Base-by-base conservation (phyloP, 2,113 vertebrate genomes). In the Chascanopsetta lugubris region DNA sequence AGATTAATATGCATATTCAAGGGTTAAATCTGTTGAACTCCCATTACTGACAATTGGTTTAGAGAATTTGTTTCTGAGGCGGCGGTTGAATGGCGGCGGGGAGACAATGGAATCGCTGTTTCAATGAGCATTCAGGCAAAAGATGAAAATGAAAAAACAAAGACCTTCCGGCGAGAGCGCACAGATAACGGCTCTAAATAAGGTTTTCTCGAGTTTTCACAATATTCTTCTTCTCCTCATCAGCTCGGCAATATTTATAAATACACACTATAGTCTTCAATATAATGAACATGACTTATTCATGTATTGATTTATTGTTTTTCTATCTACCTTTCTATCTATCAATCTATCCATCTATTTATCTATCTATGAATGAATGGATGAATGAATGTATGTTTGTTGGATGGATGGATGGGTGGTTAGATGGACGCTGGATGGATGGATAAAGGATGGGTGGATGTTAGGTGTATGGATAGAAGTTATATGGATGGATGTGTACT, bases 11-110 rank as follows among this genome's bases (percentile, higher is more conserved):
- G 81, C 79, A 83, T 82, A 81, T 87, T 89, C 85, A 82, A 74
- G 75, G 65, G 88, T 87, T n/a, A 92, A 93, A 94, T 93, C 91
- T 76, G 93, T 93, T 93, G 92, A 92, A 91, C 91, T 94, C 88
- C 91, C 94, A 94, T 95, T 95, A 94, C 93, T 86, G 72, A 79
- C 80, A 74, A 80, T 79, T 58, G 79, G 60, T 84, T 68, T 12
- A 38, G 63, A 81, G 81, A 54, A 85, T 61, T 17, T 36, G 45
- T 75, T 68, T 67, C 79, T 36, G 69, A 50, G 82, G 63, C 38
- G 0, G 66, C n/a, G 74, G 62, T 75, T 83, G 75, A 87, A 80
- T 84, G 79, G 77, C 78, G 48, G 60, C 66, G 2, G 4, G 22
- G 47, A 70, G 55, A 83, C 85, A 85, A 82, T 63, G 1, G 66